Evolutionary conservation across 2,888 invertebrate species (phyloP), one percentile per base, ranked within the genome.

Genomic region (Brachyptera risi): DNA sequence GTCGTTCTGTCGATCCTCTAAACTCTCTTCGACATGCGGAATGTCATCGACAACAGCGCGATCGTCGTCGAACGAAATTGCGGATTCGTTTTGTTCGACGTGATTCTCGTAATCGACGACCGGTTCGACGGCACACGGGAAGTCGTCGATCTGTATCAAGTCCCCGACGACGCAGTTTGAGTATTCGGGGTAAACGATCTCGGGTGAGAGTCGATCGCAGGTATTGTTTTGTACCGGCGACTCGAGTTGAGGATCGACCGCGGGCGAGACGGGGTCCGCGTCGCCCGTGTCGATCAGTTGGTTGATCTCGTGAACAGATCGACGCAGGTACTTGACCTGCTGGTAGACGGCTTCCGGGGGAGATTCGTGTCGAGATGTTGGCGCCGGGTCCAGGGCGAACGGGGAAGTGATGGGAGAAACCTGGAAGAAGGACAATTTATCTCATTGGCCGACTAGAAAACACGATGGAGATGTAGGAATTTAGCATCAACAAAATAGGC

Each of bases 221-320:
- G n/a, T n/a, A n/a, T n/a, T n/a, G n/a, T n/a, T n/a, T n/a, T n/a
- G n/a, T n/a, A n/a, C n/a, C n/a, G n/a, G n/a, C n/a, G n/a, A n/a
- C n/a, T n/a, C n/a, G n/a, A n/a, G n/a, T n/a, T n/a, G n/a, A n/a
- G n/a, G n/a, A n/a, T n/a, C n/a, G n/a, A n/a, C n/a, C n/a, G n/a
- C n/a, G n/a, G 3, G 4, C 17, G 42, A 21, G 17, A 42, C 19
- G 19, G 9, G 42, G 7, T 42, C 42, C 5, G 17, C 42, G 17
- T n/a, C n/a, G n/a, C n/a, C n/a, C 31, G 31, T 31, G 31, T 73
- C 73, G 4, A 83, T 67, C 59, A 83, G 67, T 21, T 80, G 84
- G 70, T 90, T 90, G 0, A 89, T 87, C 74, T 89, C 88, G 47
- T 87, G 84, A 40, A 89, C 84, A 21, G 87, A 87, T 67, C 85